Evolutionary conservation across 1,140 invertebrate genomes (phyloP), one percentile per base, ranked within the genome.

Genomic region (Ptiloglossa arizonensis): DNA sequence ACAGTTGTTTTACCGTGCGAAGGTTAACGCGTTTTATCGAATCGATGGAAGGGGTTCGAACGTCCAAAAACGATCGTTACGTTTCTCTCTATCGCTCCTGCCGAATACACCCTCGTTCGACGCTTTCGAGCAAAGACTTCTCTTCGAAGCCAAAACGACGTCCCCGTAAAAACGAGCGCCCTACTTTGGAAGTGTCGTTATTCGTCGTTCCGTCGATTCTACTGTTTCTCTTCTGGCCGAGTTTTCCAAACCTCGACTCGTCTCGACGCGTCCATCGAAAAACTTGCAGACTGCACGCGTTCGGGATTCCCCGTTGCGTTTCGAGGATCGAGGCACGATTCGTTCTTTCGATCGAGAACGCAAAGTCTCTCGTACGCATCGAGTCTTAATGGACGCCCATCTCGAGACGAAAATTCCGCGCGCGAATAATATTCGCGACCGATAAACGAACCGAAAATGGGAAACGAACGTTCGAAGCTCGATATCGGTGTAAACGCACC

Each of bases 181-280:
- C 82, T 79, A 82, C 69, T 83, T 83, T 3, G 46, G 57, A 73
- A 81, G 75, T 79, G 29, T 46, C 78, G 11, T 79, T 81, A 44
- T 62, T 64, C 67, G 35, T 27, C 60, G 50, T 72, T 70, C 64
- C 69, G 41, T 27, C 67, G 22, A 63, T 32, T 60, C 27, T 67
- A 66, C 38, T 56, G 32, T 32, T 60, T 44, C 52, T 73, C 72
- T 52, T n/a, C 19, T 44, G 22, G 11, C 0, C 22, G 15, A 24
- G 17, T 64, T 15, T 38, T 35, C 5, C 8, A 5, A n/a, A 8
- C 38, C 15, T 63, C 38, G 5, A 1, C 6, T 27, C 5, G 2
- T 13, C 2, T 17, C 29, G 2, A 59, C 27, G n/a, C 24, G 22
- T 41, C 2, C 38, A 15, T 6, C 32, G 24, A 32, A 48, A 50